A percentile compares a stretch with the other conserved stretches of the same genome.
phyloP scores from a whole-genome alignment of 2,888 invertebrate genomes.

The Scaptomyza flava region DNA sequence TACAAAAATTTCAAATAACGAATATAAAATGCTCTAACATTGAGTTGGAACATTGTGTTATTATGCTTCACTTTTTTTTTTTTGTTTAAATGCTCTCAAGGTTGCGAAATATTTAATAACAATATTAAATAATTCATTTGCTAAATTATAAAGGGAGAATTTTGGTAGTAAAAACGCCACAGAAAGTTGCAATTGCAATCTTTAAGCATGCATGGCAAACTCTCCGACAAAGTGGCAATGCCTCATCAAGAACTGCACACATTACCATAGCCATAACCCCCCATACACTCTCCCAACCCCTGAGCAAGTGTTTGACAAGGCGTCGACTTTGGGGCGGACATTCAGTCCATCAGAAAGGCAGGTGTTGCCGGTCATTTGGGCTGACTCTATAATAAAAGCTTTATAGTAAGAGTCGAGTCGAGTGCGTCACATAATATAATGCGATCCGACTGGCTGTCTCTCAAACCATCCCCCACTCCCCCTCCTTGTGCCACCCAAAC shows the following conservation, averaged over 20 bases:
- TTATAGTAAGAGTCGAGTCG: constrained; percentile 5
- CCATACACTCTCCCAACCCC: neutral
- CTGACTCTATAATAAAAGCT: constrained; percentile 41
- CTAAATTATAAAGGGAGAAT: too few species aligned
- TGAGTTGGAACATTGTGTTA: too few species aligned
- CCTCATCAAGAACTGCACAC: neutral
- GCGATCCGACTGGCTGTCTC: constrained; percentile 4
- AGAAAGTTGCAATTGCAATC: too few species aligned
- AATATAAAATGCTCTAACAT: constrained; percentile 23
- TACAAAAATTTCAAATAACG: constrained; percentile 9
- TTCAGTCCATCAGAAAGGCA: constrained; percentile 28
- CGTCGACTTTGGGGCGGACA: constrained; percentile 16
- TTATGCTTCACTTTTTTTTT: too few species aligned
- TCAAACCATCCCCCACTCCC: neutral
- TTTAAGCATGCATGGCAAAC: neutral
- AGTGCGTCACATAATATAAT: constrained; percentile 36
- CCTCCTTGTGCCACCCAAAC: neutral
- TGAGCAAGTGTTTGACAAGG: constrained; percentile 14
- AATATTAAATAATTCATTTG: too few species aligned
- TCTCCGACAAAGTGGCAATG: neutral
- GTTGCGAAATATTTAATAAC: too few species aligned
- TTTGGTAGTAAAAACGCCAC: too few species aligned
- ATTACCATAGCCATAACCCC: neutral
- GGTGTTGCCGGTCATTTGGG: constrained; percentile 55
- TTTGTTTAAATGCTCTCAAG: too few species aligned